Percentiles rank a stretch among this genome's conserved stretches.
phyloP scores from a whole-genome alignment of 1,140 invertebrate species.

The Camponotus vicinus region DNA sequence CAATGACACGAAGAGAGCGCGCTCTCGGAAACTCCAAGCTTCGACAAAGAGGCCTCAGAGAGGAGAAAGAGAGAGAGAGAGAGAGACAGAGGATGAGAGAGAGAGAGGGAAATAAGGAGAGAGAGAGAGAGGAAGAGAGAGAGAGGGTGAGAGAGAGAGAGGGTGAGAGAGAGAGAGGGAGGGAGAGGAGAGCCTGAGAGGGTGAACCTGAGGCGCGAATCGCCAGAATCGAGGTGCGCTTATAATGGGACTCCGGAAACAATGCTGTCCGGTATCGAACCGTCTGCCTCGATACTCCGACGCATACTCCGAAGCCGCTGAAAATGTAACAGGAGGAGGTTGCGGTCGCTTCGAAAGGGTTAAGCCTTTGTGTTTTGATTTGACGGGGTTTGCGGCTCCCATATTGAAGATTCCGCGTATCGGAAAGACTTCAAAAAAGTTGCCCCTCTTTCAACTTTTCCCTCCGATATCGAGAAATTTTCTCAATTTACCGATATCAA shows the following conservation, averaged over 20 bases:
- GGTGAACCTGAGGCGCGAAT: slow-evolving; percentile 21
- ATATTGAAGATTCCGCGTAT: not conserved
- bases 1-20: slow-evolving; percentile 52
- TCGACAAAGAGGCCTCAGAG: slow-evolving; percentile 61
- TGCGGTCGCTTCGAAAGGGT: slow-evolving; percentile 15
- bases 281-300: slow-evolving; percentile 49
- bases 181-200: not conserved
- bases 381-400: not conserved
- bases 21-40: slow-evolving; percentile 44
- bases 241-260: slow-evolving; percentile 76
- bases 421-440: not conserved
- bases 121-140: slow-evolving; percentile 43
- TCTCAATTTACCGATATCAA: not conserved
- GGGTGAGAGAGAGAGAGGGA: slow-evolving; percentile 17
- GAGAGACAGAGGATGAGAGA: no score
- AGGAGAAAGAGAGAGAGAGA: slow-evolving; percentile 3
- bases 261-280: slow-evolving; percentile 74
- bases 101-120: slow-evolving; percentile 38
- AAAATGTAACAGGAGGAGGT: slow-evolving; percentile 41
- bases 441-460: not conserved
- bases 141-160: not conserved
- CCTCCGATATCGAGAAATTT: not conserved
- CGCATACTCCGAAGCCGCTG: slow-evolving; percentile 36
- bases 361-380: slow-evolving; percentile 42
- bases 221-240: slow-evolving; percentile 64